phyloP scores from a whole-genome alignment of 1,140 invertebrate species.

The Heliothis subflexa region DNA sequence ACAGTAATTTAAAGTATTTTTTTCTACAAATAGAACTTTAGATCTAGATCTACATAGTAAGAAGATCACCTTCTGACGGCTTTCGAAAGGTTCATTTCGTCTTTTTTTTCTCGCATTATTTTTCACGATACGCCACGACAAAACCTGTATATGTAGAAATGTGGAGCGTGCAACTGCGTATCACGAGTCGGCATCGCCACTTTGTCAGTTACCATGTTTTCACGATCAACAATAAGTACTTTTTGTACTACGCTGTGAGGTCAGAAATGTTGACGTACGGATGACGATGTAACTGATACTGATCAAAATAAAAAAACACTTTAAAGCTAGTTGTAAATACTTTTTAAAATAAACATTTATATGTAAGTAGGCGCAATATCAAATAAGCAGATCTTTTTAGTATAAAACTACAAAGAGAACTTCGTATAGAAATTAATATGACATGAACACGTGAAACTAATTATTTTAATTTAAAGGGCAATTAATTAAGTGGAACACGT shows the following conservation, averaged over 20 bases:
- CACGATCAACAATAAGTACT: conserved; percentile 34
- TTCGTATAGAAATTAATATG: conserved; percentile 5
- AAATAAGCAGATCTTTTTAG: background rate
- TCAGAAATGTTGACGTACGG: conserved; percentile 19
- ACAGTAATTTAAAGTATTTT: conserved; percentile 1
- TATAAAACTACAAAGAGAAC: conserved; percentile 7
- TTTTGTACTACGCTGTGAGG: conserved; percentile 31
- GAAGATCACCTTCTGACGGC: conserved; percentile 52
- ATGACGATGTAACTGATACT: background rate
- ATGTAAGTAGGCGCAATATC: background rate
- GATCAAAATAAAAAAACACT: conserved; percentile 7
- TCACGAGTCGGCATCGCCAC: conserved; percentile 62
- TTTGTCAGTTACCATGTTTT: conserved; percentile 41
- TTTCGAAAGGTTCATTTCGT: conserved; percentile 45
- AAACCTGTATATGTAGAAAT: conserved; percentile 57
- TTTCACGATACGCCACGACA: conserved; percentile 60
- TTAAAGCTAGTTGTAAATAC: background rate
- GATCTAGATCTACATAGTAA: conserved; percentile 54
- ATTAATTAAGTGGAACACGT: conserved; percentile 43
- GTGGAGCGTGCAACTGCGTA: conserved; percentile 59
- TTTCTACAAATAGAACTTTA: conserved; percentile 49
- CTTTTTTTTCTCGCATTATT: conserved; percentile 57
- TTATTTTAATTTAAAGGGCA: conserved; percentile 41
- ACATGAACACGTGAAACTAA: conserved; percentile 38
- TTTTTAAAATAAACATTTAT: background rate